phyloP scores from a whole-genome alignment of 2,113 vertebrate genomes.

The Platichthys flesus region DNA sequence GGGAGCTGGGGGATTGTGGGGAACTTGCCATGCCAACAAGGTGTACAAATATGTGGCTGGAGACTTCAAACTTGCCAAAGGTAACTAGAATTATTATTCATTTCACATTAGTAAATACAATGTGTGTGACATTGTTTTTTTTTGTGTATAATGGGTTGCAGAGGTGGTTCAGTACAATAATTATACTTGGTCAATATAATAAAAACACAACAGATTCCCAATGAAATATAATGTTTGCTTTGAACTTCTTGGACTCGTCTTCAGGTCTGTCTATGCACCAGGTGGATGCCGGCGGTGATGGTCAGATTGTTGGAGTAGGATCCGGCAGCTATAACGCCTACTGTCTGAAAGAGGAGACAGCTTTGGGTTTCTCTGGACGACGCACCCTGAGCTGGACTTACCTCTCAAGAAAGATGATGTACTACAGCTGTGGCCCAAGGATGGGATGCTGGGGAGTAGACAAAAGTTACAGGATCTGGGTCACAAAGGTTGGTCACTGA shows the following conservation, averaged over 20 bases:
- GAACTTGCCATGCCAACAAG: rapidly evolving
- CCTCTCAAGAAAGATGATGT: background rate
- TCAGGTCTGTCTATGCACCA: conserved; percentile 10
- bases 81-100: background rate
- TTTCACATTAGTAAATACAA: no score
- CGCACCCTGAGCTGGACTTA: background rate
- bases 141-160: background rate
- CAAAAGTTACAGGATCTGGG: rapidly evolving
- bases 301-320: conserved; percentile 6
- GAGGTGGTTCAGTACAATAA: rapidly evolving
- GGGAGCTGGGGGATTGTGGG: conserved; percentile 43
- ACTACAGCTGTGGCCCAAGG: conserved; percentile 31
- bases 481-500: conserved; percentile 18
- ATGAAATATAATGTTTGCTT: no score
- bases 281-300: conserved; percentile 43
- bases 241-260: background rate
- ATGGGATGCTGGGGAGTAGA: conserved; percentile 41
- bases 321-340: rapidly evolving
- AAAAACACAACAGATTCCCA: no score
- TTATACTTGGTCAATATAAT: no score
- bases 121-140: no score
- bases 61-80: rapidly evolving
- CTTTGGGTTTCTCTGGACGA: rapidly evolving
- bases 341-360: background rate
- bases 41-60: conserved; percentile 9